Evolutionary conservation across 2,888 invertebrate genomes (phyloP).

Genomic region (Eurytoma californica): DNA sequence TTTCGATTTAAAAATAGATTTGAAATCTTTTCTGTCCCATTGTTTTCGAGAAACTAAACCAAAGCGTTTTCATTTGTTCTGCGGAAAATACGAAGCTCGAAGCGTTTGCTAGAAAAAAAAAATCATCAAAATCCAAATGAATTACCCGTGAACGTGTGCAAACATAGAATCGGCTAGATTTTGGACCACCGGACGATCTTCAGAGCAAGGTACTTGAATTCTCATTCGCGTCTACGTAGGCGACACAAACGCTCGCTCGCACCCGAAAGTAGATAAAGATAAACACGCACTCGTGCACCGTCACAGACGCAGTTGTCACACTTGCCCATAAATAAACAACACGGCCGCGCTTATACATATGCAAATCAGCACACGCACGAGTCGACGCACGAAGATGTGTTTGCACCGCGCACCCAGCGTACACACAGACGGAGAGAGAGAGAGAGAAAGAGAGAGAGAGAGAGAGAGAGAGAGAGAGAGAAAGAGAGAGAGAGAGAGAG

Average conservation of each 20-base stretch:
- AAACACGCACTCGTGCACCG: slow-evolving; percentile 25
- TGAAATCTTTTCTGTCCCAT: too few species aligned
- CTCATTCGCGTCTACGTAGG: background rate
- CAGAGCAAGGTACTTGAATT: slow-evolving; percentile 1
- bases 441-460: too few species aligned
- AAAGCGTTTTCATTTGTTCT: background rate
- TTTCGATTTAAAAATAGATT: too few species aligned
- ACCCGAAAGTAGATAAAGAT: slow-evolving; percentile 23
- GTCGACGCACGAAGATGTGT: background rate
- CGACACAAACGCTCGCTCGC: background rate
- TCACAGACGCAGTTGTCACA: background rate
- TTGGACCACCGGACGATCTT: background rate
- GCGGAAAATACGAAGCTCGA: background rate
- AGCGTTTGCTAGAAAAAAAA: too few species aligned
- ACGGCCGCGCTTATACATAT: slow-evolving; percentile 10
- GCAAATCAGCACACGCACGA: slow-evolving; percentile 14
- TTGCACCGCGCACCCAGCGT: background rate
- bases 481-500: too few species aligned
- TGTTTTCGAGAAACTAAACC: too few species aligned
- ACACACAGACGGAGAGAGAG: too few species aligned
- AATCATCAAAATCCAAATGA: too few species aligned
- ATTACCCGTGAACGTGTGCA: too few species aligned
- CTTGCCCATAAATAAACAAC: slow-evolving; percentile 16
- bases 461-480: too few species aligned
- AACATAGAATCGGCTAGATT: background rate